phyloP scores from a whole-genome alignment of 2,888 invertebrate genomes.

The Lycia hirtaria region DNA sequence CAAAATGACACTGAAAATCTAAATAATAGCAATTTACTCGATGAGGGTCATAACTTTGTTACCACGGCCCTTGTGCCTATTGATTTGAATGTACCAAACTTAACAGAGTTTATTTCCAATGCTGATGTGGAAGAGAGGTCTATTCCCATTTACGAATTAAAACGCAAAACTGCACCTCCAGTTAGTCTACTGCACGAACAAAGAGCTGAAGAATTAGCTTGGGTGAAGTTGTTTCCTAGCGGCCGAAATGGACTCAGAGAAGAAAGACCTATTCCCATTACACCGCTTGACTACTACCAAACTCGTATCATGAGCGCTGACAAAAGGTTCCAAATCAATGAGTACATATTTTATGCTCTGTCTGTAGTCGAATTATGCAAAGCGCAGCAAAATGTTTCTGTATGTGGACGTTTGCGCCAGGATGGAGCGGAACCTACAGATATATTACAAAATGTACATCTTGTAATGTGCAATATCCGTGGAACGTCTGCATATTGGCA shows the following conservation, averaged over 20 bases:
- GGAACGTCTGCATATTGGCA: conserved; percentile 7
- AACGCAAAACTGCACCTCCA: not conserved
- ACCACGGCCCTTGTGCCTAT: no score
- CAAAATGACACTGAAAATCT: no score
- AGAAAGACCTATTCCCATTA: not conserved
- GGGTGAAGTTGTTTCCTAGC: not conserved
- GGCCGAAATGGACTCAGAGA: not conserved
- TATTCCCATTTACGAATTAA: not conserved
- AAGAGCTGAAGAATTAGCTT: conserved; percentile 7
- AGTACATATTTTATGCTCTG: conserved; percentile 5
- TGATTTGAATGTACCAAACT: no score
- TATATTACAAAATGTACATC: conserved; percentile 1
- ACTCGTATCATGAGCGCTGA: not conserved
- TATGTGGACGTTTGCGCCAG: not conserved
- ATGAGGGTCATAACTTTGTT: no score
- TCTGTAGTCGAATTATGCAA: conserved; percentile 1
- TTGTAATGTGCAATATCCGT: not conserved
- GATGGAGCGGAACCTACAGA: not conserved
- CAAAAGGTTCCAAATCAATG: conserved; percentile 3
- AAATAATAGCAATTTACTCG: no score
- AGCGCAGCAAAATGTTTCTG: not conserved
- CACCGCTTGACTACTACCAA: not conserved
- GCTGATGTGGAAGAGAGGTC: not conserved
- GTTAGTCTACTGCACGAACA: not conserved
- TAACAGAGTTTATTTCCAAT: no score